These are phyloP conservation scores for Manis javanica DNA, from an alignment of 2,797 vertebrate species.

Conservation along the genomic window DNA sequence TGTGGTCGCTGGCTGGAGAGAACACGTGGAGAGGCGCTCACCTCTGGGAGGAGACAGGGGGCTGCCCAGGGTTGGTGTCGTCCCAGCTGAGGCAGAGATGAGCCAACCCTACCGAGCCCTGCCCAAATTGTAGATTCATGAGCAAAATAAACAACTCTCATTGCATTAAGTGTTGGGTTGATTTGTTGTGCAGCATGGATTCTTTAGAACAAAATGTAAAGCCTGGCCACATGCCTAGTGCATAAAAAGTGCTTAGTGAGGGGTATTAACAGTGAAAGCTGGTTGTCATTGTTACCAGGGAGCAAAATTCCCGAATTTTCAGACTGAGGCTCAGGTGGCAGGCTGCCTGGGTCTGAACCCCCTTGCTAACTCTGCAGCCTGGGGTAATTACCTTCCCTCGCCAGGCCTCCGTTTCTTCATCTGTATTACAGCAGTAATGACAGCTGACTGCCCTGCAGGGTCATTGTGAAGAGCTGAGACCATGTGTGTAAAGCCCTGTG, in stretches of 20 bases:
- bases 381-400: background rate
- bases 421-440: rapidly evolving
- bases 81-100: rapidly evolving
- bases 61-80: rapidly evolving
- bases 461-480: background rate
- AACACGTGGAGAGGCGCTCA: rapidly evolving
- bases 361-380: rapidly evolving
- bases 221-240: background rate
- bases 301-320: background rate
- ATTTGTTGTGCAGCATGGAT: background rate
- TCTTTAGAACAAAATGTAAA: background rate
- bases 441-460: rapidly evolving
- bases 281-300: background rate
- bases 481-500: rapidly evolving
- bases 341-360: background rate
- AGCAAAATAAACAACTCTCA: background rate
- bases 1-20: rapidly evolving
- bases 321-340: background rate
- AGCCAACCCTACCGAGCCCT: rapidly evolving
- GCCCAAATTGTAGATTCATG: background rate
- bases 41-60: background rate
- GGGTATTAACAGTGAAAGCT: rapidly evolving
- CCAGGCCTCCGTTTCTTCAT: background rate
- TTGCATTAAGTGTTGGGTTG: background rate
- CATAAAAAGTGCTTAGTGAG: rapidly evolving